phyloP scores from a whole-genome alignment of 2,888 invertebrate genomes.

The Cantharis rustica region DNA sequence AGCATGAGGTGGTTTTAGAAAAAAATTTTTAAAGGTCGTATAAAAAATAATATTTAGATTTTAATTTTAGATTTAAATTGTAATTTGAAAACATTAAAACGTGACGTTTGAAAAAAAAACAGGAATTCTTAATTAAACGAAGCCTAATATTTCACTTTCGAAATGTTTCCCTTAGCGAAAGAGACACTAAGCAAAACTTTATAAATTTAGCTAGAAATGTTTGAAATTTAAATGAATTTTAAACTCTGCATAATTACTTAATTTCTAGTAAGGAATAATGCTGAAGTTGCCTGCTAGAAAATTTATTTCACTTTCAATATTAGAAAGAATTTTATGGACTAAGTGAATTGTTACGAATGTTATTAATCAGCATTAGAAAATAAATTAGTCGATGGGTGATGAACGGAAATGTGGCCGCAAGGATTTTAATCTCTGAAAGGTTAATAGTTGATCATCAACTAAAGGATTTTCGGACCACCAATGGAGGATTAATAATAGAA shows the following conservation, averaged over 20 bases:
- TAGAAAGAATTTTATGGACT: background rate
- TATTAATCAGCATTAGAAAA: background rate
- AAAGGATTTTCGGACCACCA: conserved; percentile 36
- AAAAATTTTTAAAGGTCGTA: background rate
- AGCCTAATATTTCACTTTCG: background rate
- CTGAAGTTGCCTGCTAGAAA: background rate
- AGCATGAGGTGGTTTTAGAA: background rate
- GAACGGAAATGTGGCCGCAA: background rate
- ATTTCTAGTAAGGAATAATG: background rate
- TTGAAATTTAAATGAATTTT: conserved; percentile 2
- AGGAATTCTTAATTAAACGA: background rate
- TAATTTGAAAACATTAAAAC: background rate
- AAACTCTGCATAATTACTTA: background rate
- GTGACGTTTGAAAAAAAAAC: background rate
- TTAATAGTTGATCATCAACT: conserved; percentile 41
- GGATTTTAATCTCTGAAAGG: conserved; percentile 33
- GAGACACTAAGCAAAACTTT: background rate
- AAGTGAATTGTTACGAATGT: background rate
- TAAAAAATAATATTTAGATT: background rate
- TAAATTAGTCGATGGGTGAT: background rate
- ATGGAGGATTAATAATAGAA: conserved; percentile 37
- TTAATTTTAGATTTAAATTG: background rate
- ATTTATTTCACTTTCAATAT: background rate
- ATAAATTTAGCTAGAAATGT: background rate
- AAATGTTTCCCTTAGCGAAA: background rate